phyloP scores from a whole-genome alignment of 2,797 vertebrate species.

The Myiothlypis chrysogaster region DNA sequence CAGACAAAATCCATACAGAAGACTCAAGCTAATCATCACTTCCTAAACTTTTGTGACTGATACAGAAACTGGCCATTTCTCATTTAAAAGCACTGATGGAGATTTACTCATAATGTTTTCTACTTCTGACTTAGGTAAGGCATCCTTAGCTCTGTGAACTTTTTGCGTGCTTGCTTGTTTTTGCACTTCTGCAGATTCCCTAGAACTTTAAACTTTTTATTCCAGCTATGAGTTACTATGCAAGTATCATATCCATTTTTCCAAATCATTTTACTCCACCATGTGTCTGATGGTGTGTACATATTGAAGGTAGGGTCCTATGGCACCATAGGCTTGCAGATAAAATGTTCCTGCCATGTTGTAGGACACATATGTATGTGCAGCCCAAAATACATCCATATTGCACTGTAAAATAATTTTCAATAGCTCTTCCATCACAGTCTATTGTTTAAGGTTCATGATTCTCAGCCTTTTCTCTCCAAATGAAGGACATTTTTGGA shows the following conservation, averaged over 20 bases:
- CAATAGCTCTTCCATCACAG: neutral
- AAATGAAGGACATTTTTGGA: neutral
- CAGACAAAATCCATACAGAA: neutral
- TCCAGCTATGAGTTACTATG: neutral
- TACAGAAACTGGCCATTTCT: neutral
- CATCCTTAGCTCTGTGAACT: neutral
- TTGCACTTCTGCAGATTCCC: neutral
- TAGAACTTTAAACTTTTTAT: neutral
- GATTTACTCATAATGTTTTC: neutral
- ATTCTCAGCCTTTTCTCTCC: neutral
- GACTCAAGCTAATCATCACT: neutral
- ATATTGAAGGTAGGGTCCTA: neutral
- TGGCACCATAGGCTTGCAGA: neutral
- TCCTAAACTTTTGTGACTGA: neutral
- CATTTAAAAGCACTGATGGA: neutral
- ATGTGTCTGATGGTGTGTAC: neutral
- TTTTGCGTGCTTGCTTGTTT: neutral
- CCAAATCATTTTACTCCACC: neutral
- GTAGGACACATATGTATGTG: neutral
- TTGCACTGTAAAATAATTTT: neutral
- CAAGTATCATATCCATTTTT: neutral
- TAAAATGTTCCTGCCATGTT: neutral
- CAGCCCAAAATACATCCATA: neutral
- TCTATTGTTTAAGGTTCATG: neutral
- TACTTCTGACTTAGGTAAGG: neutral